Base-by-base conservation (phyloP, 2,113 vertebrate genomes). In the Spea bombifrons region DNA sequence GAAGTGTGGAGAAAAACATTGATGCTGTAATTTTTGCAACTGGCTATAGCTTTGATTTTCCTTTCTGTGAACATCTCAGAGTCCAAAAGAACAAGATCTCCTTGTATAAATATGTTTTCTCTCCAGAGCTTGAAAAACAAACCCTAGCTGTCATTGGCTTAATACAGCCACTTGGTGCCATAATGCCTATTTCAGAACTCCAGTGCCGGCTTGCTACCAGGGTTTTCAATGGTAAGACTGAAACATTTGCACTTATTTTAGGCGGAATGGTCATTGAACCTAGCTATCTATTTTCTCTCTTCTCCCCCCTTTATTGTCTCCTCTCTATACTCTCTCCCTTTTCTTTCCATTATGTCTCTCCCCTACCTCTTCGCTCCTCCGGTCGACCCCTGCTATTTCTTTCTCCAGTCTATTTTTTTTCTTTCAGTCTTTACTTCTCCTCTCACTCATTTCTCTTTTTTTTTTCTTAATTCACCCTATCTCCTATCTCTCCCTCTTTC, bases 11-110 rank as follows among this genome's bases (percentile, higher is more conserved):
- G 83, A 87, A 92, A 57, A 85, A 94, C 66, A 88, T 95, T 0
- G 91, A 94, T 0, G 82, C 85, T 7, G 90, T 95, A 78, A 83
- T 96, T 67, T 96, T 97, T 84, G 94, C 94, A 69, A 95, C 94
- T 0, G 94, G 94, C 73, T 95, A 94, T 75, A 74, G n/a, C 1
- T 83, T 80, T 64, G 66, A 57, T 0, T 95, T 94, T 67, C 83
- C 91, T 5, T 96, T 94, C 75, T 89, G 95, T 0, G 89, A 92
- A 7, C 70, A 88, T 4, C 77, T 83, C 46, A 79, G 83, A 4
- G 84, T 87, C 9, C 80, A 82, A 13, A 30, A 79, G 0, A 82
- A 84, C 73, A 84, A 89, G 13, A 3, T 91, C 69, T 83, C 65
- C 2, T 84, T 93, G 66, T 93, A 91, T 84, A 94, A 88, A 82